Evolutionary conservation across 1,140 invertebrate genomes (phyloP).

Genomic region (Drosophila lowei): DNA sequence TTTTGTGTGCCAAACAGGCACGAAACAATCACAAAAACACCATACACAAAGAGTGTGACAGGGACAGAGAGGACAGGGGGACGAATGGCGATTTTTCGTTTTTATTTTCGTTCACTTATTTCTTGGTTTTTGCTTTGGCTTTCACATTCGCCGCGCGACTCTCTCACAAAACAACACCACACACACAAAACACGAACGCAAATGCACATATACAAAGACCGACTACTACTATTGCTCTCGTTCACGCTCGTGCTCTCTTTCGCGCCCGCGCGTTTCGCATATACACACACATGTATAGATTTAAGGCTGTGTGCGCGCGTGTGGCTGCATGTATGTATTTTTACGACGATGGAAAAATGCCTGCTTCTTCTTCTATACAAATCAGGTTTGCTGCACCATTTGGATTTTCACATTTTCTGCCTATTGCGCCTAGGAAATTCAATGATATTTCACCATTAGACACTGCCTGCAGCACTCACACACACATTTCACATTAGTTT

Average conservation of each 20-base stretch:
- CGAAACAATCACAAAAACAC: conserved; percentile 20
- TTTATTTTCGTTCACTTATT: conserved; percentile 81
- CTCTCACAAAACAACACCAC: conserved; percentile 40
- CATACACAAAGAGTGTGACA: conserved; percentile 21
- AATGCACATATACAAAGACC: conserved; percentile 12
- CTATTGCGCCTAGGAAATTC: conserved; percentile 11
- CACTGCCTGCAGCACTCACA: conserved; percentile 23
- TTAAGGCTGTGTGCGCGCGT: conserved; percentile 22
- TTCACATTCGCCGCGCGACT: conserved; percentile 70
- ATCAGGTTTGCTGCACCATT: conserved; percentile 64
- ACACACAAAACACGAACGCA: conserved; percentile 50
- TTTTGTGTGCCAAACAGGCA: conserved; percentile 16
- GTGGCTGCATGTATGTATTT: conserved; percentile 64
- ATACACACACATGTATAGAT: conserved; percentile 45
- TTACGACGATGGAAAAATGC: conserved; percentile 76
- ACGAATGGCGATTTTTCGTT: conserved; percentile 64
- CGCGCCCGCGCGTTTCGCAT: conserved; percentile 66
- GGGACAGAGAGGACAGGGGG: conserved; percentile 26
- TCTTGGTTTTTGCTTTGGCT: conserved; percentile 79
- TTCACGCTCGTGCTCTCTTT: conserved; percentile 41
- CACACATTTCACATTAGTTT: conserved; percentile 58
- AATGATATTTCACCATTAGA: conserved; percentile 33
- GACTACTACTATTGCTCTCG: conserved; percentile 15
- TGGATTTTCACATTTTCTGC: conserved; percentile 48
- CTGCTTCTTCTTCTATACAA: conserved; percentile 65